phyloP scores from a whole-genome alignment of 2,113 vertebrate species.

The Sialia sialis region DNA sequence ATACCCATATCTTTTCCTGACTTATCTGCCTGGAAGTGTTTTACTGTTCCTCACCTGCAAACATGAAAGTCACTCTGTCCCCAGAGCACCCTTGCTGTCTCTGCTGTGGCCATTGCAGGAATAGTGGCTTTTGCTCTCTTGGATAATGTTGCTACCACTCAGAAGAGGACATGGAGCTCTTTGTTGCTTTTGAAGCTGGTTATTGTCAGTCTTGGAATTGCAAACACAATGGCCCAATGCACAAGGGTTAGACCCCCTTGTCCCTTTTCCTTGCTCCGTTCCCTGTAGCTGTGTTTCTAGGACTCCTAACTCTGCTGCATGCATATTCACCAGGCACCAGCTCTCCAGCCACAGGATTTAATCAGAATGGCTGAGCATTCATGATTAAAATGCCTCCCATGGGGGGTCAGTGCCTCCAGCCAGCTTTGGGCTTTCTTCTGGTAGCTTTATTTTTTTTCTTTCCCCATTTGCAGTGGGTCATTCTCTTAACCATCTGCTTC shows the following conservation, averaged over 20 bases:
- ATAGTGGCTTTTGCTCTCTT: neutral
- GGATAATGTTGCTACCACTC: neutral
- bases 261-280: neutral
- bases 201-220: neutral
- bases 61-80: neutral
- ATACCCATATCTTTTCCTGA: neutral
- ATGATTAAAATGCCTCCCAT: constrained; percentile 54
- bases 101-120: neutral
- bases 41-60: neutral
- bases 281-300: neutral
- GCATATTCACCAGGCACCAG: constrained; percentile 57
- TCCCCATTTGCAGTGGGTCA: neutral
- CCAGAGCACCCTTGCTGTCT: neutral
- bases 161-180: neutral
- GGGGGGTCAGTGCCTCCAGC: constrained; percentile 44
- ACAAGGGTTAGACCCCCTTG: neutral
- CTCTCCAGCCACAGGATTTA: constrained; percentile 34
- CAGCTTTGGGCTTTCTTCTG: constrained; percentile 36
- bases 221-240: neutral
- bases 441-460: neutral
- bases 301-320: neutral
- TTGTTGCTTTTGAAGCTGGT: neutral
- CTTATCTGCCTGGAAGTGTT: neutral
- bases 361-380: constrained; percentile 44
- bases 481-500: constrained; percentile 55